These are phyloP conservation scores for Muschampia plurimacula DNA, from an alignment of 2,888 invertebrate species.

Conservation along the genomic window DNA sequence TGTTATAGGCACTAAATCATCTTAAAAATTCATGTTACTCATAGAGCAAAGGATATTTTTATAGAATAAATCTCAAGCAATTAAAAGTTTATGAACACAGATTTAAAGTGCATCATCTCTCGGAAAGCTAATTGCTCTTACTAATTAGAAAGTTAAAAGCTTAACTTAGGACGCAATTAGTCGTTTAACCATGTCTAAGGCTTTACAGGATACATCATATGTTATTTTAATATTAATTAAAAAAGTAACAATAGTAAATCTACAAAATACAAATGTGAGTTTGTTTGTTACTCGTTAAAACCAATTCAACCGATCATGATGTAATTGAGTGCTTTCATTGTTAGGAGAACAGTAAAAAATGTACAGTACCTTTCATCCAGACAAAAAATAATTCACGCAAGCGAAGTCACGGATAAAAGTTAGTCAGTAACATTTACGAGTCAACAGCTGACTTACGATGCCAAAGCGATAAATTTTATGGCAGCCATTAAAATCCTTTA, in stretches of 20 bases:
- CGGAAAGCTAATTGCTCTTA: slow-evolving; percentile 1
- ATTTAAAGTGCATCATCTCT: slow-evolving; percentile 8
- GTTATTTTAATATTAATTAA: no score
- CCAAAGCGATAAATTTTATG: slow-evolving; percentile 61
- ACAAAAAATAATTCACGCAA: background rate
- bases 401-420: background rate
- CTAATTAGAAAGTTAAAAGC: slow-evolving; percentile 32
- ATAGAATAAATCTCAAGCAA: background rate
- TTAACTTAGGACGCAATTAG: background rate
- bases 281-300: background rate
- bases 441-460: slow-evolving; percentile 48
- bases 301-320: no score
- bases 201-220: background rate
- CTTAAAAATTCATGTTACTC: background rate
- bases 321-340: no score
- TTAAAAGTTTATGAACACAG: background rate
- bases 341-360: no score
- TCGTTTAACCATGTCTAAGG: background rate
- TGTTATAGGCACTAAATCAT: background rate
- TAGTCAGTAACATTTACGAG: slow-evolving; percentile 64
- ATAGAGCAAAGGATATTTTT: background rate
- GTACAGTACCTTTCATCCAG: background rate
- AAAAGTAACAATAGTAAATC: no score
- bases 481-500: slow-evolving; percentile 68
- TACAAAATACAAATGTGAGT: slow-evolving; percentile 39